Evolutionary conservation across 2,797 vertebrate species (phyloP).

Genomic region (Geotrypetes seraphini): DNA sequence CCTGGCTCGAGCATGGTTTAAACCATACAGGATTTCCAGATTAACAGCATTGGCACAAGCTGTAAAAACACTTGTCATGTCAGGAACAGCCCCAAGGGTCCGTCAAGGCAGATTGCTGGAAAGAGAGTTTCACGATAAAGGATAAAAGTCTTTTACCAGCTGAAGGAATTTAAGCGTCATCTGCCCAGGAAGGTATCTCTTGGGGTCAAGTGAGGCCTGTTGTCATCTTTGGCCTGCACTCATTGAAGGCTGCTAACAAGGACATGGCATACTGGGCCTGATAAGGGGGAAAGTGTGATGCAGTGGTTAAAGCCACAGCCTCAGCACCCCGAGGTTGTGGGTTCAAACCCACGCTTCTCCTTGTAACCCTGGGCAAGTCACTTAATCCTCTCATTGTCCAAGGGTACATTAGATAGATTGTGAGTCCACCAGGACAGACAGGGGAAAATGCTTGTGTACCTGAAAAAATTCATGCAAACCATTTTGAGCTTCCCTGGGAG

Average conservation of each 20-base stretch:
- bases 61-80: constrained; percentile 69
- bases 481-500: too few relatives aligned
- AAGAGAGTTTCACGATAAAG: constrained; percentile 27
- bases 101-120: constrained; percentile 51
- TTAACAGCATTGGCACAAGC: constrained; percentile 40
- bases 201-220: constrained; percentile 17
- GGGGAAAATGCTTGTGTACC: too few relatives aligned
- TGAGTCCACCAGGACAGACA: too few relatives aligned
- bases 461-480: too few relatives aligned
- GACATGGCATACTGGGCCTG: constrained; percentile 13
- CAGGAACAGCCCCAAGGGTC: constrained; percentile 64
- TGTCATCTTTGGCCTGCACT: constrained; percentile 23
- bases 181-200: constrained; percentile 15
- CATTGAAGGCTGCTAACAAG: constrained; percentile 14
- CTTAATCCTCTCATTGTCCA: too few relatives aligned
- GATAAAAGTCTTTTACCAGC: constrained; percentile 27
- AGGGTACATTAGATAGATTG: too few relatives aligned
- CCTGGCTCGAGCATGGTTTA: constrained; percentile 32
- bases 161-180: constrained; percentile 36
- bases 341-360: too few relatives aligned
- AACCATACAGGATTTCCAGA: constrained; percentile 68
- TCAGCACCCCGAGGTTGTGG: too few relatives aligned
- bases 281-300: too few relatives aligned
- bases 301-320: too few relatives aligned
- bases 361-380: too few relatives aligned